A percentile compares a stretch with the other conserved stretches of the same genome.
Evolutionary conservation across 2,888 invertebrate genomes (phyloP).

Genomic region (Herminia tarsipennalis): DNA sequence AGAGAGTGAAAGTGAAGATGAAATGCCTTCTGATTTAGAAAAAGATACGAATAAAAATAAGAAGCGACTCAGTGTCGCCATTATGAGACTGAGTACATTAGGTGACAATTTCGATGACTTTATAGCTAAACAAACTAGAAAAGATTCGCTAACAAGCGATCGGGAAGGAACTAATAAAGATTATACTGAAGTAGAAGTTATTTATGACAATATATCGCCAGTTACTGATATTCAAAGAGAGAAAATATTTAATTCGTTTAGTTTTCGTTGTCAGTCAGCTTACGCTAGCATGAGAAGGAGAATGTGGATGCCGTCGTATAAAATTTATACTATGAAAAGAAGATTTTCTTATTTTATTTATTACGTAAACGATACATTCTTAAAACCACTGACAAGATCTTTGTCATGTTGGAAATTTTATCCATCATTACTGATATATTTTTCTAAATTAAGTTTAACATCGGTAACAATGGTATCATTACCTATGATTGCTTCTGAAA

Average conservation of each 20-base stretch:
- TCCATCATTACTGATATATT: slow-evolving; percentile 71
- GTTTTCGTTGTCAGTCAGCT: slow-evolving; percentile 74
- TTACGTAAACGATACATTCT: slow-evolving; percentile 74
- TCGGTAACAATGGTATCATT: slow-evolving; percentile 66
- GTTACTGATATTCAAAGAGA: slow-evolving; percentile 77
- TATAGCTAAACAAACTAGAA: slow-evolving; percentile 74
- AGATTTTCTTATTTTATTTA: slow-evolving; percentile 68
- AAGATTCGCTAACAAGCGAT: slow-evolving; percentile 62
- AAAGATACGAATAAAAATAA: slow-evolving; percentile 56
- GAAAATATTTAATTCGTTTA: slow-evolving; percentile 75
- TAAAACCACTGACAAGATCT: slow-evolving; percentile 77
- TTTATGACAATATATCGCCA: slow-evolving; percentile 73
- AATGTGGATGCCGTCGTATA: slow-evolving; percentile 76
- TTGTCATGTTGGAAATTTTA: slow-evolving; percentile 78
- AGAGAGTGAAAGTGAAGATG: slow-evolving; percentile 69
- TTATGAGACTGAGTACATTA: slow-evolving; percentile 82
- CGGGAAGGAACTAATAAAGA: slow-evolving; percentile 56
- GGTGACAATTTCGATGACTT: slow-evolving; percentile 81
- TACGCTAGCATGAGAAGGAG: slow-evolving; percentile 69
- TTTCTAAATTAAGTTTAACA: slow-evolving; percentile 68
- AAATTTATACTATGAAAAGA: slow-evolving; percentile 69
- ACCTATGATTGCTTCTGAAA: slow-evolving; percentile 69
- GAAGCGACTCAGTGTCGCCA: slow-evolving; percentile 72
- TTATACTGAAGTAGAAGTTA: slow-evolving; percentile 73
- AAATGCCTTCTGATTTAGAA: slow-evolving; percentile 36